These are phyloP conservation scores for Strigamia maritima DNA, from an alignment of 2,888 invertebrate species.

Conservation along the genomic window DNA sequence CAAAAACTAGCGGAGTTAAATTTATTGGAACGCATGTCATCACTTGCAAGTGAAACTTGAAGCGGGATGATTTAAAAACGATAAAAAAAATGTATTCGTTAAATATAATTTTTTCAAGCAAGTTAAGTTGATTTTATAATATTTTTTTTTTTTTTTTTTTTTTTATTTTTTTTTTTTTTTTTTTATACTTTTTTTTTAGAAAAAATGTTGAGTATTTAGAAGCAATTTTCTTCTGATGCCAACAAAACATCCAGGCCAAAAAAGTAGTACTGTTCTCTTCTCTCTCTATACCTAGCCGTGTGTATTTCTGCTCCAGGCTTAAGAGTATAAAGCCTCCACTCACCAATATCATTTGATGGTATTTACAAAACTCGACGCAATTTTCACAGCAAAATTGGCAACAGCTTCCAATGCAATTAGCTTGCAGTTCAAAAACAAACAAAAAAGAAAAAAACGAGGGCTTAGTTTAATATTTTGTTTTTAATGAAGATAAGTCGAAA, in stretches of 20 bases:
- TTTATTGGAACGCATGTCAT: slow-evolving; percentile 15
- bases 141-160: background rate
- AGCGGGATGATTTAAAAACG: background rate
- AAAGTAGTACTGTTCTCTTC: background rate
- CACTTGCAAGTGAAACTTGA: background rate
- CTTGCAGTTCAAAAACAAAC: slow-evolving; percentile 2
- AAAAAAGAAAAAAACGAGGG: background rate
- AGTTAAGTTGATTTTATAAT: background rate
- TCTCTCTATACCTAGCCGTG: background rate
- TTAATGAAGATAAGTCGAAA: background rate
- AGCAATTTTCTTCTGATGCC: slow-evolving; percentile 19
- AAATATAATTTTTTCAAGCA: background rate
- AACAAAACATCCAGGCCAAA: background rate
- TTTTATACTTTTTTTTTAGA: background rate
- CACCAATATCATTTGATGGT: slow-evolving; percentile 20
- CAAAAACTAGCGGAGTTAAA: slow-evolving; percentile 10
- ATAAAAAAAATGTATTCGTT: background rate
- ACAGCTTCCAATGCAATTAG: slow-evolving; percentile 19
- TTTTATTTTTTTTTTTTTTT: background rate
- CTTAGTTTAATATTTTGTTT: background rate
- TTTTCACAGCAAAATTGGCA: slow-evolving; percentile 23
- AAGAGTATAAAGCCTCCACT: slow-evolving; percentile 19
- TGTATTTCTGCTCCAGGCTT: background rate
- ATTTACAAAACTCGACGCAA: slow-evolving; percentile 20
- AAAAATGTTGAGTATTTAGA: slow-evolving; percentile 13